These are phyloP conservation scores for Tapirus indicus DNA, from an alignment of 2,797 vertebrate genomes.

Conservation along the genomic window DNA sequence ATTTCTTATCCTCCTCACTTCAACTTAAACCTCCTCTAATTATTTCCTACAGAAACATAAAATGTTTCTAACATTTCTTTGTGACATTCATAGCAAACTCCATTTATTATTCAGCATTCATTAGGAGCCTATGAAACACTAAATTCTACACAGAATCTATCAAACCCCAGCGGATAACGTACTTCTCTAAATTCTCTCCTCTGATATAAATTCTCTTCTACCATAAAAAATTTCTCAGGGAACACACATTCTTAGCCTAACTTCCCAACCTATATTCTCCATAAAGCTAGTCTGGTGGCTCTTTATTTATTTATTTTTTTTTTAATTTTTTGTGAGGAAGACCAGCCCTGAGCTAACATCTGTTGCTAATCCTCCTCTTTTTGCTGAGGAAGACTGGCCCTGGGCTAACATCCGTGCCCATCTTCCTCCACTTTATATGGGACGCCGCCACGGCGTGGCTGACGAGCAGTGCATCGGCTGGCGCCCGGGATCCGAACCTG, in stretches of 20 bases:
- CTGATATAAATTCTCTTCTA: slow-evolving; percentile 32
- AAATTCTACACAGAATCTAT: slow-evolving; percentile 9
- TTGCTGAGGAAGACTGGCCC: no score
- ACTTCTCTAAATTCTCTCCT: slow-evolving; percentile 40
- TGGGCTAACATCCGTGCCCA: no score
- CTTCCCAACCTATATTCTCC: slow-evolving; percentile 32
- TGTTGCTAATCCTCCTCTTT: no score
- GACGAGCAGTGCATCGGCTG: no score
- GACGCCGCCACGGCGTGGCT: no score
- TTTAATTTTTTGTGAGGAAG: no score
- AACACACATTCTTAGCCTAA: slow-evolving; percentile 44
- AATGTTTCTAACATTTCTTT: slow-evolving; percentile 8
- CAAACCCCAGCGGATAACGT: background rate
- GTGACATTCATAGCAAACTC: background rate
- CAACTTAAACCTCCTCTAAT: background rate
- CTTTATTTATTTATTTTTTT: slow-evolving; percentile 47
- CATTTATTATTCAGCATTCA: slow-evolving; percentile 49
- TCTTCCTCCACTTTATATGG: no score
- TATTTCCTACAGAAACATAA: slow-evolving; percentile 38
- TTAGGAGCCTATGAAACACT: background rate
- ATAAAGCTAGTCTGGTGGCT: background rate
- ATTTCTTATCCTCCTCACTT: slow-evolving; percentile 6
- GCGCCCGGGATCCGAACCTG: no score
- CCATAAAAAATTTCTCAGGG: background rate
- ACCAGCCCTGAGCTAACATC: no score